Conservation (phyloP, 2,113 vertebrate species). For the Conger conger region DNA sequence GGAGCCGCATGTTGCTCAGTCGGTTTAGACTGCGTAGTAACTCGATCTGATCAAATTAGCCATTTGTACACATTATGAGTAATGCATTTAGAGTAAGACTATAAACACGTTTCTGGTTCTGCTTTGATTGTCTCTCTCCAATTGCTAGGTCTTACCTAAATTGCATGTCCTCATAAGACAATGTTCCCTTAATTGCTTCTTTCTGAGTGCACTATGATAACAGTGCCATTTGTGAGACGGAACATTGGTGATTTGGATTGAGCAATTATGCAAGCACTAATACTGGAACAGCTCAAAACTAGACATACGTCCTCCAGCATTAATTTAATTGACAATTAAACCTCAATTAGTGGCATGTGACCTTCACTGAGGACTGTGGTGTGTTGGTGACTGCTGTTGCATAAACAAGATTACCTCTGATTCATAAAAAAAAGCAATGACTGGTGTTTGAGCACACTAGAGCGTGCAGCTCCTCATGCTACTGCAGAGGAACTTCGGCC, state of each 20-base stretch:
- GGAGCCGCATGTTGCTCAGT: constrained; percentile 29
- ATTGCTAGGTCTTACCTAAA: neutral
- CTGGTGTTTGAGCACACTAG: neutral
- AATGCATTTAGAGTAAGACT: constrained; percentile 17
- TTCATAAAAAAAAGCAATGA: neutral
- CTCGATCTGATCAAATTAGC: constrained; percentile 22
- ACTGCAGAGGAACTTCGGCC: constrained; percentile 31
- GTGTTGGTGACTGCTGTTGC: constrained; percentile 29
- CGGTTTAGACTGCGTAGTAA: constrained; percentile 24
- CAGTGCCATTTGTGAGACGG: neutral
- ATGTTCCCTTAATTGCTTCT: constrained; percentile 9
- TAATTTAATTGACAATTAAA: constrained; percentile 50
- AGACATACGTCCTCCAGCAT: constrained; percentile 36
- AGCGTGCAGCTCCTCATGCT: neutral
- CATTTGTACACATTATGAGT: constrained; percentile 11
- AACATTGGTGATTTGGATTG: neutral
- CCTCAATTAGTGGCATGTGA: constrained; percentile 45
- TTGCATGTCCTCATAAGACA: neutral
- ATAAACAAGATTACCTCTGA: neutral
- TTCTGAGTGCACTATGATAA: neutral
- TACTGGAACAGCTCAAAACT: constrained; percentile 27
- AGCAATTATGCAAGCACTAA: constrained; percentile 7
- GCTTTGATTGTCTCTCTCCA: neutral
- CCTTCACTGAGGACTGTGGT: constrained; percentile 35
- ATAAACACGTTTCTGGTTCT: neutral